Base-by-base conservation (phyloP, 35 echinoderm and acorn worm genomes). In the Hemicentrotus pulcherrimus region DNA sequence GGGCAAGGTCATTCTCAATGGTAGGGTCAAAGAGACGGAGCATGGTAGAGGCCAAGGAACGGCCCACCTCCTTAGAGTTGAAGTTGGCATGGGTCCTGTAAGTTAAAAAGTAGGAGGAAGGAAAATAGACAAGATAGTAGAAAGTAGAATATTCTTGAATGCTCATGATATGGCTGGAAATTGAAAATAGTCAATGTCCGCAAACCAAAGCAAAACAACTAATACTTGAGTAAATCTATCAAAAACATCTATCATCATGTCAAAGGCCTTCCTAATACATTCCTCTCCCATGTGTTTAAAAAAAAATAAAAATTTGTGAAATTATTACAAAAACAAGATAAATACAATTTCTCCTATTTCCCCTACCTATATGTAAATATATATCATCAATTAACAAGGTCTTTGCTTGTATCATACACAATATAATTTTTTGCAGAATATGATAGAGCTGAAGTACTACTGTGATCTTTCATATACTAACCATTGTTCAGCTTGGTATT, bases 401-500 rank as follows among this genome's bases (percentile, higher is more conserved):
- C 50, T 55, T 2, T 55, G 50, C 50, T 15, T 15, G 10, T 55
- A 55, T 14, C 9, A 55, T 55, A 10, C 50, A 2, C 12, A 71
- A 71, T 15, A 4, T 71, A 5, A 1, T 71, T 24, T 19, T 71
- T 71, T 28, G 61, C 22, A 24, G 61, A 71, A 24, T 28, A 71
- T 24, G 61, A 71, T 4, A 78, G 52, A 59, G 65, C 22, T 78
- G 0, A 24, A 78, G 28, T 28, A 78, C n/a, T n/a, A 28, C 4
- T 22, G 16, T 78, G 65, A 22, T 78, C 24, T 78, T 78, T 78
- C 4, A 5, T 45, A 90, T 70, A 96, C 97, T 96, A 86, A 99
- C 98, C 98, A 99, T 65, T 97, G 97, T 32, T 99, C 98, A 52
- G 97, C 94, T 47, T 99, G 98, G 94, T 99, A 99, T 88, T 99